phyloP scores from a whole-genome alignment of 2,113 vertebrate genomes.

The Eptesicus fuscus region DNA sequence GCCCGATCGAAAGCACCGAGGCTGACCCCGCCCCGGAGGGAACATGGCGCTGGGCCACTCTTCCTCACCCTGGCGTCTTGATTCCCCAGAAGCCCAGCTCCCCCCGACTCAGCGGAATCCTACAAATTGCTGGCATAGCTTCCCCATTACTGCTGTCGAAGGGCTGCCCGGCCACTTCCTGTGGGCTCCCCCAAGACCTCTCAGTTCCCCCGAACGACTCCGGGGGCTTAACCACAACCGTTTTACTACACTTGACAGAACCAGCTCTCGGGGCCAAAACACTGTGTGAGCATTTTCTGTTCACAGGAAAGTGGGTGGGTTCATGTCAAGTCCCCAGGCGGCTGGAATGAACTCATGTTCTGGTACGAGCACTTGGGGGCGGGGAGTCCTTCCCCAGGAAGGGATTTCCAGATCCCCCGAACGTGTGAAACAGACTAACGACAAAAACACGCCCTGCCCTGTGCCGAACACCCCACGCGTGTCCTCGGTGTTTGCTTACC shows the following conservation, averaged over 20 bases:
- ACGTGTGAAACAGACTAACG: not conserved
- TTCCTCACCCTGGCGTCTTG: not conserved
- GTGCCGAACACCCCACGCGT: accelerated
- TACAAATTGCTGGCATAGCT: not conserved
- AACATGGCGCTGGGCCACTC: too few relatives aligned
- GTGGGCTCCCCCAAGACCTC: not conserved
- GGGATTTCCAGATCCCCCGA: not conserved
- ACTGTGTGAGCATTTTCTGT: not conserved
- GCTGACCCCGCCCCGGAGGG: not conserved
- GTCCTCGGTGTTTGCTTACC: not conserved
- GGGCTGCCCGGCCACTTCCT: not conserved
- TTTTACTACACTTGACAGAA: not conserved
- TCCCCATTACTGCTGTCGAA: not conserved
- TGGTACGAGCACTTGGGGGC: not conserved
- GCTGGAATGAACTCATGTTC: not conserved
- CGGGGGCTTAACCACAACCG: not conserved
- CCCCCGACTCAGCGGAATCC: not conserved
- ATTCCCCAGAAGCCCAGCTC: not conserved
- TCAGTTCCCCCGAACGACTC: not conserved
- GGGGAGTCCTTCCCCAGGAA: not conserved
- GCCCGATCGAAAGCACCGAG: not conserved
- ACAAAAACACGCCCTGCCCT: not conserved
- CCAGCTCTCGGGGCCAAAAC: not conserved
- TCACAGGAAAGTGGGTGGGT: not conserved
- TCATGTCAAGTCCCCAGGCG: not conserved